These are phyloP conservation scores for Paracanthobrama guichenoti DNA, from an alignment of 2,113 vertebrate species.

Conservation along the genomic window DNA sequence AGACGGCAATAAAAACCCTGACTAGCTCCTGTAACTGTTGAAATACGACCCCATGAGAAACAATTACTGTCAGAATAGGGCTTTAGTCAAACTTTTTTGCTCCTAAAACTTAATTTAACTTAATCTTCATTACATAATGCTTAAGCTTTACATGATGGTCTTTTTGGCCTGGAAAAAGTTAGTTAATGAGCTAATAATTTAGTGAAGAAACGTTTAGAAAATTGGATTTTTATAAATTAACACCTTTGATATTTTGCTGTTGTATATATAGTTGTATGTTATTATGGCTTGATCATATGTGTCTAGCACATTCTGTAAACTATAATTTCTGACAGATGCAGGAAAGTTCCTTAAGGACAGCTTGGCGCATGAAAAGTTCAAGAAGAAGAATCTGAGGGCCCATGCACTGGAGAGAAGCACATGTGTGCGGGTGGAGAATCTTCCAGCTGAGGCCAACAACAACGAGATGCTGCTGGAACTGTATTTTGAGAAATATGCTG, in stretches of 20 bases:
- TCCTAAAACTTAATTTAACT: not conserved
- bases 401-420: conserved; percentile 73
- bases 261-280: not conserved
- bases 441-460: conserved; percentile 65
- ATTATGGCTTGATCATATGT: not conserved
- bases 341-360: conserved; percentile 68
- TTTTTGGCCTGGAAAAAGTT: not conserved
- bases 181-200: too few relatives aligned
- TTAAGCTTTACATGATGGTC: not conserved
- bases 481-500: conserved; percentile 83
- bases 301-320: not conserved
- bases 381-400: conserved; percentile 65
- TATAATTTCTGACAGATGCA: conserved; percentile 64
- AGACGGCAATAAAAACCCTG: too few relatives aligned
- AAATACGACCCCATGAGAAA: too few relatives aligned
- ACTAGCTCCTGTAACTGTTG: too few relatives aligned
- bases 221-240: not conserved
- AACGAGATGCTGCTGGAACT: conserved; percentile 67
- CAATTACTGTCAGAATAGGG: too few relatives aligned
- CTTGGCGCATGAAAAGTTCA: conserved; percentile 57
- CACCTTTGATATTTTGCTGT: not conserved
- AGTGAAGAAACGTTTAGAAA: not conserved
- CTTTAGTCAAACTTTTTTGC: not conserved
- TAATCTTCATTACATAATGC: not conserved
- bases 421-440: conserved; percentile 78